Percentiles rank a stretch among this genome's conserved stretches.
phyloP scores from a whole-genome alignment of 2,113 vertebrate genomes.

The Forbesichthys papilliferus region DNA sequence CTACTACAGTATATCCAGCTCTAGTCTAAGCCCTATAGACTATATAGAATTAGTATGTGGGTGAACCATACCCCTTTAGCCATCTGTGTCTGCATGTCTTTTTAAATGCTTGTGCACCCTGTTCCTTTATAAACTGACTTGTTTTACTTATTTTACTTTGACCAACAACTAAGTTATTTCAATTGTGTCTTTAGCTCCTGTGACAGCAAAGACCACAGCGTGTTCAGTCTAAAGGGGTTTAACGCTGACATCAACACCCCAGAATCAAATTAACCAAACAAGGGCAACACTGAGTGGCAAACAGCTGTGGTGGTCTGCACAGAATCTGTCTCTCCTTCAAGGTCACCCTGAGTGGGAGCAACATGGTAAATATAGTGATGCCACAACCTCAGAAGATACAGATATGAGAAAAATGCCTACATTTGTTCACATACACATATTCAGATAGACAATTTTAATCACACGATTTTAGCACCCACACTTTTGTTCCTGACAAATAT shows the following conservation, averaged over 20 bases:
- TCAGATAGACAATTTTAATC: neutral
- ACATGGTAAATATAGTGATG: constrained; percentile 39
- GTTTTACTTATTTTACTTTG: neutral
- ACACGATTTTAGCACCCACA: too few species aligned
- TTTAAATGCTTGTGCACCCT: neutral
- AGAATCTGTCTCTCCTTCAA: constrained; percentile 54
- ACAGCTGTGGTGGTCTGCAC: constrained; percentile 54
- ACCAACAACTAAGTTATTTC: neutral
- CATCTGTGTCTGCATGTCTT: neutral
- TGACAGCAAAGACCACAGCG: neutral
- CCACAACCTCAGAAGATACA: neutral
- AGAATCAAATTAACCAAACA: constrained; percentile 52
- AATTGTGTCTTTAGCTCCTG: neutral
- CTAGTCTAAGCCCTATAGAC: neutral
- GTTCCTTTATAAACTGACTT: neutral
- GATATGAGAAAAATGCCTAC: neutral
- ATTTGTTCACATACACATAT: neutral
- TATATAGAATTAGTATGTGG: too few species aligned
- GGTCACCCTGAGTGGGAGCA: constrained; percentile 48
- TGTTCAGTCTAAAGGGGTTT: constrained; percentile 3
- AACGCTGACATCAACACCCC: constrained; percentile 21
- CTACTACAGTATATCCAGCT: neutral
- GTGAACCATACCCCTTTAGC: too few species aligned
- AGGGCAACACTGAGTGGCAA: constrained; percentile 51
- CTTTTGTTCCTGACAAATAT: too few species aligned